Base-by-base conservation (phyloP, 2,797 vertebrate species). In the Karalla daura region DNA sequence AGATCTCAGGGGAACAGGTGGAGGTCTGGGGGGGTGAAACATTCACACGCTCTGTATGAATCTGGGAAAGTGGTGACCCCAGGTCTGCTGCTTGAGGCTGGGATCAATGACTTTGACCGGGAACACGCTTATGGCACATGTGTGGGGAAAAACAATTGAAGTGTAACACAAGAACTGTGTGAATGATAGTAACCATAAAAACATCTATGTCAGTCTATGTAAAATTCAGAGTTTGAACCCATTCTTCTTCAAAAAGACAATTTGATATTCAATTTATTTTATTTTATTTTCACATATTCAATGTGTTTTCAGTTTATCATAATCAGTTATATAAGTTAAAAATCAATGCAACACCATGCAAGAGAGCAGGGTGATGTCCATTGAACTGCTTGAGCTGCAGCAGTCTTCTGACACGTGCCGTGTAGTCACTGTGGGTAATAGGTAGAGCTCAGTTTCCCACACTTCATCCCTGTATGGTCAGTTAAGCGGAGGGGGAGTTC, bases 31-130 rank as follows among this genome's bases (percentile, higher is more conserved):
- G 63, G 64, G 63, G 51, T 50, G 66, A 72, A 32, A 52, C 13
- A 39, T 59, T 41, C 21, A 52, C 30, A 61, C 78, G 40, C 60
- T 73, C 65, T 75, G 70, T 58, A 52, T 76, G 75, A 37, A 78
- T 81, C 62, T 91, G 83, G 81, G 86, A 89, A 90, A 84, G 76
- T 81, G 76, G 66, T 86, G 84, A 89, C 83, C 78, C 73, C 39
- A 43, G 40, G 7, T 23, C 40, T 43, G 40, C 20, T 37, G 54
- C 27, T 25, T 32, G 54, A 56, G 15, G 54, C 27, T 28, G 54
- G 35, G 27, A 23, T 21, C 54, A 21, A 28, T 28, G 27, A 28
- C 27, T 28, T 28, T 43, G 39, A 41, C 36, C 28, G 36, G 40
- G 23, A 35, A 39, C 36, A 27, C 35, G 12, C 18, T 51, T 18